Percentiles rank a stretch among this genome's conserved stretches.
Conservation (phyloP, 2,888 invertebrate species). For the Aleiodes testaceus region DNA sequence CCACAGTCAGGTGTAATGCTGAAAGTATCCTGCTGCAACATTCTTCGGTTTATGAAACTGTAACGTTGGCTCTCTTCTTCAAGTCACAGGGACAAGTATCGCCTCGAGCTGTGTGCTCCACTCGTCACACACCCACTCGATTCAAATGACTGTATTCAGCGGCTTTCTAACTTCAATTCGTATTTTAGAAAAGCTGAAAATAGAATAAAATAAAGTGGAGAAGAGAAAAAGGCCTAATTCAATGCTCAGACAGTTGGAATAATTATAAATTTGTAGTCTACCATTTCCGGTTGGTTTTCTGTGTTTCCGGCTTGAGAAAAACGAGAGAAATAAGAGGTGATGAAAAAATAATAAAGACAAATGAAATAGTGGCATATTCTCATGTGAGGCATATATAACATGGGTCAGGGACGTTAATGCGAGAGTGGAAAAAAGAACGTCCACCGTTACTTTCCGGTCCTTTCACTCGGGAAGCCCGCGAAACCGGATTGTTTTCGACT, state of each 20-base stretch:
- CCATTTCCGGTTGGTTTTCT: constrained; percentile 36
- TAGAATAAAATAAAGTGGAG: too few species aligned
- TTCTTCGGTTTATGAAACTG: background rate
- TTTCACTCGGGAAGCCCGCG: constrained; percentile 40
- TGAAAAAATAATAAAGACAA: constrained; percentile 18
- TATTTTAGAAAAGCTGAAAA: background rate
- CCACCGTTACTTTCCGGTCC: constrained; percentile 46
- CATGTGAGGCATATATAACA: constrained; percentile 33
- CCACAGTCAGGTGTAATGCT: background rate
- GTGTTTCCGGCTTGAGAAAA: constrained; percentile 31
- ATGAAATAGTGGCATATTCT: constrained; percentile 29
- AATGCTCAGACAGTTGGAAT: constrained; percentile 3
- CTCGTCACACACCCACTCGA: background rate
- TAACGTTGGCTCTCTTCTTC: constrained; percentile 6
- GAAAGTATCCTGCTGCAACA: background rate
- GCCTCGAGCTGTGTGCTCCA: background rate
- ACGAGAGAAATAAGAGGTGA: background rate
- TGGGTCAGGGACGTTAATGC: constrained; percentile 41
- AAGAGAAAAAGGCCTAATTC: background rate
- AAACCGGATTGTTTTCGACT: constrained; percentile 38
- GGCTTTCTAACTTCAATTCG: constrained; percentile 16
- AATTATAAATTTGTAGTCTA: constrained; percentile 26
- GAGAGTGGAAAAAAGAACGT: constrained; percentile 41
- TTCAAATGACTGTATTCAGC: background rate
- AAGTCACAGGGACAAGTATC: constrained; percentile 1